Evolutionary conservation across 1,140 invertebrate genomes (phyloP).

Genomic region (Chelonus insularis): DNA sequence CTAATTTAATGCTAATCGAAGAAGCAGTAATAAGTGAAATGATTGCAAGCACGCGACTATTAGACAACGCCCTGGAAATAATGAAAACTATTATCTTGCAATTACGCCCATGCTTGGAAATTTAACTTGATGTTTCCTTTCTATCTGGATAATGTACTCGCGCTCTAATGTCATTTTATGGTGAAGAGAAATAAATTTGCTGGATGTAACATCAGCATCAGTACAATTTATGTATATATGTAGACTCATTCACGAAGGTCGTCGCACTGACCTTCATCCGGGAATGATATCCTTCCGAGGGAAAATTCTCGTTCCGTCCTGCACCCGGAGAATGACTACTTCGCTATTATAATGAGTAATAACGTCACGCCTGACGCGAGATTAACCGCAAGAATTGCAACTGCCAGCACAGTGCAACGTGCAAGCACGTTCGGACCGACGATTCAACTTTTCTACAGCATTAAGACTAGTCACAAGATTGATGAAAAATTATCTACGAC

Average conservation of each 20-base stretch:
- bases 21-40: not conserved
- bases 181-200: too few relatives aligned
- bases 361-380: constrained; percentile 31
- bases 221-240: not conserved
- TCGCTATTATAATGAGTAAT: constrained; percentile 30
- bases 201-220: not conserved
- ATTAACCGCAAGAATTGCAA: constrained; percentile 29
- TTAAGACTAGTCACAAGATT: not conserved
- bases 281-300: constrained; percentile 26
- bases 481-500: not conserved
- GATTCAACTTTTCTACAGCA: not conserved
- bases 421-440: constrained; percentile 6
- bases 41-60: not conserved
- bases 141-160: not conserved
- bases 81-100: not conserved
- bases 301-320: constrained; percentile 26
- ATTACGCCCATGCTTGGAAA: constrained; percentile 1
- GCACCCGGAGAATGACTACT: constrained; percentile 21
- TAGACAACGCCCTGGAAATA: not conserved
- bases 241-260: constrained; percentile 14
- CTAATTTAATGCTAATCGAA: not conserved
- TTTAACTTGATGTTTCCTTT: not conserved
- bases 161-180: too few relatives aligned
- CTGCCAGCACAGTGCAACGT: constrained; percentile 11
- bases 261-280: constrained; percentile 16